Evolutionary conservation across 2,113 vertebrate species (phyloP).

Genomic region (Aptenodytes patagonicus): DNA sequence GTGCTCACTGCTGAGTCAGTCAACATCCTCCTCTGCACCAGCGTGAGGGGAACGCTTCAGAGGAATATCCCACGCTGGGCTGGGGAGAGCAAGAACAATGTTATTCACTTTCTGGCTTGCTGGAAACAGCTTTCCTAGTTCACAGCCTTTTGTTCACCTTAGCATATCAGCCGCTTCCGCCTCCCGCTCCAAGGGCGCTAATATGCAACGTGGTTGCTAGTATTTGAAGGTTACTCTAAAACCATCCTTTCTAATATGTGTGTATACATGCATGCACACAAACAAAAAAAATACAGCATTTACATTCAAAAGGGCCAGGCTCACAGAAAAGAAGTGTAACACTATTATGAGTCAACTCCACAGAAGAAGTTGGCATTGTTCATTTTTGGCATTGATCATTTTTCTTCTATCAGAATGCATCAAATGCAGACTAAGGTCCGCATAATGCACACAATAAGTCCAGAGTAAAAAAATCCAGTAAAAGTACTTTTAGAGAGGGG

Average conservation of each 20-base stretch:
- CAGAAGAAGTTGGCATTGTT: background rate
- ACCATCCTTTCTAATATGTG: rapidly evolving
- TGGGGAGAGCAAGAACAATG: background rate
- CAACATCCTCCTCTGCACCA: background rate
- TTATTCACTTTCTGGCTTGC: background rate
- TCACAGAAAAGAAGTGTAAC: background rate
- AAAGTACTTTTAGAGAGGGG: background rate
- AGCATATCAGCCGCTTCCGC: background rate
- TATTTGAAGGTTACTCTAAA: background rate
- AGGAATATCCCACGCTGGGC: rapidly evolving
- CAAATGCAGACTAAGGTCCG: background rate
- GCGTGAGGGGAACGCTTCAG: rapidly evolving
- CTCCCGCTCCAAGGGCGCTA: rapidly evolving
- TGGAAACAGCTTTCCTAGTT: background rate
- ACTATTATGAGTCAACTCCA: background rate
- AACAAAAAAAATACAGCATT: background rate
- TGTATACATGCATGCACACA: background rate
- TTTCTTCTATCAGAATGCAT: background rate
- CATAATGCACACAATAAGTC: background rate
- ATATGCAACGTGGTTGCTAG: background rate
- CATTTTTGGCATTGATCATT: background rate
- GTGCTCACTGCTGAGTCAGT: background rate
- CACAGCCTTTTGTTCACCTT: background rate
- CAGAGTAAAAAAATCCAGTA: background rate
- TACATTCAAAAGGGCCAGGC: background rate